These are phyloP conservation scores for Agrotis ipsilon DNA, from an alignment of 2,888 invertebrate genomes.

Conservation along the genomic window DNA sequence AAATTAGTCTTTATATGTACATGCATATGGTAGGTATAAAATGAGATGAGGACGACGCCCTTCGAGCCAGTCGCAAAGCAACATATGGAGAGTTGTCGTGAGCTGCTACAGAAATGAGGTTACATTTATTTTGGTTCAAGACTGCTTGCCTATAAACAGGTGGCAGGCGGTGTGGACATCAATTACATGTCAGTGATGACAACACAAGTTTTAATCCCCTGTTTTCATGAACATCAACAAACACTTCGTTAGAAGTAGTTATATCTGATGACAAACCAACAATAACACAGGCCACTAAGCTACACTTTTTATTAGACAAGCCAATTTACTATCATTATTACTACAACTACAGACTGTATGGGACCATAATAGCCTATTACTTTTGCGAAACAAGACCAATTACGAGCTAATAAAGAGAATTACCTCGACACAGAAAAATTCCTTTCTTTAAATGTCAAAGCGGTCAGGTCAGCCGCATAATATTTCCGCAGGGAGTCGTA, in stretches of 20 bases:
- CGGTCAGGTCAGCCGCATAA: slow-evolving; percentile 67
- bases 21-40: slow-evolving; percentile 18
- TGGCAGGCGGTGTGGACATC: slow-evolving; percentile 19
- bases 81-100: slow-evolving; percentile 75
- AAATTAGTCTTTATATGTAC: slow-evolving; percentile 34
- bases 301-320: slow-evolving; percentile 41
- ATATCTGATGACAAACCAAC: slow-evolving; percentile 27
- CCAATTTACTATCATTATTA: slow-evolving; percentile 54
- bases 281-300: slow-evolving; percentile 28
- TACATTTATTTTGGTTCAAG: slow-evolving; percentile 76
- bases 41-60: slow-evolving; percentile 75
- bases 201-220: neutral
- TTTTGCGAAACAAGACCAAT: slow-evolving; percentile 74
- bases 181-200: slow-evolving; percentile 15
- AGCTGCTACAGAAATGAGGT: slow-evolving; percentile 78
- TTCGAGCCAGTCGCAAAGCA: slow-evolving; percentile 67
- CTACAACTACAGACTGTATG: slow-evolving; percentile 48
- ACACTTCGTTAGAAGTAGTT: slow-evolving; percentile 21
- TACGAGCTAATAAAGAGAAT: slow-evolving; percentile 73
- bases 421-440: slow-evolving; percentile 68
- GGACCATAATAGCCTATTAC: slow-evolving; percentile 67
- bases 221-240: slow-evolving; percentile 1
- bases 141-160: slow-evolving; percentile 70
- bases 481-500: slow-evolving; percentile 74
- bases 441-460: slow-evolving; percentile 72